Evolutionary conservation across 2,888 invertebrate species (phyloP).

Genomic region (Nycteola revayana): DNA sequence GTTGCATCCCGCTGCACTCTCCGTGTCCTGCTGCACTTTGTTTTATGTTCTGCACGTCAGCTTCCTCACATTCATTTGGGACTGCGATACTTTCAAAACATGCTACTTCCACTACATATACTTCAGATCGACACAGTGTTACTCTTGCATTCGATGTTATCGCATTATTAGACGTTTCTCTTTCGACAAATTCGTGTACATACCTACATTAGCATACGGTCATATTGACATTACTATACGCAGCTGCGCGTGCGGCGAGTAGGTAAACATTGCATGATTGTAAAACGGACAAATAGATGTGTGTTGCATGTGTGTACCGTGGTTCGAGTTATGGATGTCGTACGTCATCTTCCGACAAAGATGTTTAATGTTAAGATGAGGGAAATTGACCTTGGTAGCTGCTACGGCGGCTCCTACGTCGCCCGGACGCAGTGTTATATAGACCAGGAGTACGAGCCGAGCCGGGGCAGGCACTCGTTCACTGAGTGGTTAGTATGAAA

Average conservation of each 20-base stretch:
- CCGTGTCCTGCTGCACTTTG: conserved; percentile 67
- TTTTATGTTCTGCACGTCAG: conserved; percentile 64
- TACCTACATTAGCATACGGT: conserved; percentile 49
- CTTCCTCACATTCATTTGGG: conserved; percentile 57
- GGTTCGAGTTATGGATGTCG: conserved; percentile 72
- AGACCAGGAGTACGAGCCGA: conserved; percentile 43
- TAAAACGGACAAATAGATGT: conserved; percentile 72
- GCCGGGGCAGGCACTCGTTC: conserved; percentile 38
- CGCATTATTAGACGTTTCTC: conserved; percentile 52
- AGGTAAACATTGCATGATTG: conserved; percentile 73
- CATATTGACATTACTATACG: conserved; percentile 40
- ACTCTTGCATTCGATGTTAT: conserved; percentile 67
- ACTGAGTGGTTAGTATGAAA: too few species aligned
- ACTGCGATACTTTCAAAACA: conserved; percentile 46
- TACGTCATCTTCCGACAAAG: conserved; percentile 75
- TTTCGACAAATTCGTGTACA: conserved; percentile 60
- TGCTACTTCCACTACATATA: conserved; percentile 58
- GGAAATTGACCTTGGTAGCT: conserved; percentile 80
- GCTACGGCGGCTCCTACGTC: conserved; percentile 60
- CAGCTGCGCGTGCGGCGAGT: conserved; percentile 43
- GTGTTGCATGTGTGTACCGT: conserved; percentile 80
- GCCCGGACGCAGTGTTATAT: conserved; percentile 71
- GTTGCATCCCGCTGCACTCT: conserved; percentile 55
- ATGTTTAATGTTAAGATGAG: conserved; percentile 75
- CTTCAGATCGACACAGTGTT: conserved; percentile 62